Evolutionary conservation across 2,888 invertebrate genomes (phyloP), one percentile per base, ranked within the genome.

Genomic region (Sinotaia quadrata): DNA sequence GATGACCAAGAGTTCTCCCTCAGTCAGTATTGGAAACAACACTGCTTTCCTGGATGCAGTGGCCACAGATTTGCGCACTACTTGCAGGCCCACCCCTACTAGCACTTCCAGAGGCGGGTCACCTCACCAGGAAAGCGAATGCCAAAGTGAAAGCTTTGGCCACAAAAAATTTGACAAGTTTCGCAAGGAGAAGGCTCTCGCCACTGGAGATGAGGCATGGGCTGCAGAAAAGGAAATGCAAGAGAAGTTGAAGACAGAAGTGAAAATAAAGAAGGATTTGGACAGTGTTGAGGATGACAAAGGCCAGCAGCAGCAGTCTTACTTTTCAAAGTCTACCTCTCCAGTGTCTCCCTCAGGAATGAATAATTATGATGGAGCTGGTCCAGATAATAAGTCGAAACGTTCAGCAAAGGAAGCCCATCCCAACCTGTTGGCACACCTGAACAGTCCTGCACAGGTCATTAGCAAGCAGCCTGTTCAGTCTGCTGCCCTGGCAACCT

Each of bases 81-180:
- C 60, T 12, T 8, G 44, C 52, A 54, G 36, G 5, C 41, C 62
- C 2, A 34, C 65, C 5, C 63, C 72, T 7, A 51, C 44, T 8
- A 18, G 34, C 24, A 59, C 29, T 18, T 67, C 72, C 24, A 56
- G 52, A n/a, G 37, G 69, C 10, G 57, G 67, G 18, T 72, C 72
- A 3, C 72, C 72, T 2, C 49, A 63, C 21, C 31, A 54, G n/a
- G 75, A 73, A 2, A 49, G 37, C 7, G 71, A 69, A 8, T 36
- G 37, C 4, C 44, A 57, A 5, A 51, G 52, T 7, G 75, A 75
- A 56, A 70, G 60, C 12, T 75, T 74, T 62, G 73, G 73, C 41
- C 84, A 84, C 69, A 84, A 84, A 66, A 84, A 84, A 61, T 84
- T 84, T 78, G 84, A 84, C 73, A 83, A 83, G 63, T 67, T 83